Base-by-base conservation (phyloP, 2,888 invertebrate genomes). In the Bugula neritina region DNA sequence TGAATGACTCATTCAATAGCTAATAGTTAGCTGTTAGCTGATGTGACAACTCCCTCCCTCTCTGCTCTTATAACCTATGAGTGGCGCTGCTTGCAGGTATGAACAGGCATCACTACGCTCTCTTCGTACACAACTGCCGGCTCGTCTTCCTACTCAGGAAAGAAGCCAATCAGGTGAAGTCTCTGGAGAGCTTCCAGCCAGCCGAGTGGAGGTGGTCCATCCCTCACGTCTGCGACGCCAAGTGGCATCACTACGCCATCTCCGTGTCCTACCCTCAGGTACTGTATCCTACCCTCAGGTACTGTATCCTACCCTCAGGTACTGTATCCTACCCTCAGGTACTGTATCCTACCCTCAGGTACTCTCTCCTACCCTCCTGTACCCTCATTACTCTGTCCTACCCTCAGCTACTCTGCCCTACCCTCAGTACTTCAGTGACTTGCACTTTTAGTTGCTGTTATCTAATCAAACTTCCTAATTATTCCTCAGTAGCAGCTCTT, bases 151-250 rank as follows among this genome's bases (percentile, higher is more conserved):
- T 99, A 77, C 87, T 99, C 79, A 86, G 91, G 63, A 89, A 93
- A 34, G 98, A 98, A 86, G 94, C 80, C 23, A 75, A 74, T 1
- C 74, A 78, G 21, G 77, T 75, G 0, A 75, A 78, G 21, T 80
- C 82, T 70, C 77, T 82, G 76, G 80, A 83, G 73, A 76, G 78
- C 21, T 86, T 86, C 88, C 88, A 94, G 72, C 98, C 98, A 0
- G 98, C 98, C 0, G 98, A 99, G 85, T 99, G 97, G 96, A 89
- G 98, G 77, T 99, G 97, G 97, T 93, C 94, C 85, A 87, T 97
- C 72, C 90, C 93, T 0, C 79, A 90, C 89, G 92, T 93, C 71
- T 98, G 98, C 86, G 98, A 99, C 86, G 92, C 94, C 84, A 92
- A 94, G 81, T 99, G 98, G 98, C 98, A 99, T 87, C 96, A 97